Evolutionary conservation across 1,140 invertebrate species (phyloP).

Genomic region (Zaprionus inermis): DNA sequence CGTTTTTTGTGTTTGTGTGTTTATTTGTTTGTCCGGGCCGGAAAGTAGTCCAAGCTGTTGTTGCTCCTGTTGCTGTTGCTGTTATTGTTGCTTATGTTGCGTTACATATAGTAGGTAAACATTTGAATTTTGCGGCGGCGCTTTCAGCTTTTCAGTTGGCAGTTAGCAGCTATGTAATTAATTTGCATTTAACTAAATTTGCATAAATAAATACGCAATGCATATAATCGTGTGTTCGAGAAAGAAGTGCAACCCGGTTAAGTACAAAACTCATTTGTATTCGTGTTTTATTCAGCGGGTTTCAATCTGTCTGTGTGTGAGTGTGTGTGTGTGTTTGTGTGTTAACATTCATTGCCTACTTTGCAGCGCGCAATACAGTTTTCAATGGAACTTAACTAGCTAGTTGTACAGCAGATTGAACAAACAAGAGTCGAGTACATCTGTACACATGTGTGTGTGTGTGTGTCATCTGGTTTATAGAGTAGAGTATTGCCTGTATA

Average conservation of each 20-base stretch:
- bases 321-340: constrained; percentile 2
- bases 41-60: constrained; percentile 35
- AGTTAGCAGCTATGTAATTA: constrained; percentile 67
- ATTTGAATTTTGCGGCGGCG: constrained; percentile 60
- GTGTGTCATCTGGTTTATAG: constrained; percentile 1
- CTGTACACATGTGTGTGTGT: constrained; percentile 15
- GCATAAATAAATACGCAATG: constrained; percentile 76
- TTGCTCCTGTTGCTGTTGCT: constrained; percentile 41
- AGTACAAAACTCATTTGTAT: constrained; percentile 7
- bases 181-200: constrained; percentile 82
- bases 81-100: constrained; percentile 44
- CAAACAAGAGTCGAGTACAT: constrained; percentile 27
- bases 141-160: constrained; percentile 65
- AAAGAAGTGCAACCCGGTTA: constrained; percentile 14
- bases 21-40: constrained; percentile 46
- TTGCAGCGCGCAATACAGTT: constrained; percentile 19
- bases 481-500: constrained; percentile 16
- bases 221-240: constrained; percentile 51
- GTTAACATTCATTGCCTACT: constrained; percentile 34
- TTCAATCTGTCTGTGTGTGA: neutral
- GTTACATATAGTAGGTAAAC: constrained; percentile 46
- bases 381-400: constrained; percentile 37
- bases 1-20: constrained; percentile 35
- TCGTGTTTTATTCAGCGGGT: constrained; percentile 15
- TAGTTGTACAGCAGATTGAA: constrained; percentile 40